Conservation (phyloP, 2,113 vertebrate species). For the Lophochroa leadbeateri region DNA sequence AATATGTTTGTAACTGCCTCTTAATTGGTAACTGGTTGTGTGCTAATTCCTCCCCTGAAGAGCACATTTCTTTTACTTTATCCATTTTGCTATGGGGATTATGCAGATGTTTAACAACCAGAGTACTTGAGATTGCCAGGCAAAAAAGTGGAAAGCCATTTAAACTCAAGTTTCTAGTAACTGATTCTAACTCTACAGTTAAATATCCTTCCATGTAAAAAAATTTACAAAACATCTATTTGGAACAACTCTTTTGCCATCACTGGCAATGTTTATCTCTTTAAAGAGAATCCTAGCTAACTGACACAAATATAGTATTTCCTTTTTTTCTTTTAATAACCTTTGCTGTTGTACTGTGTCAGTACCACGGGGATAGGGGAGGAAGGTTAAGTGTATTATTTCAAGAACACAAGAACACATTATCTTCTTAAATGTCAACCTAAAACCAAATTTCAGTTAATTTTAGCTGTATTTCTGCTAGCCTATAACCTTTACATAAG, state of each 20-base stretch:
- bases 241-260: neutral
- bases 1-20: neutral
- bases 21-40: neutral
- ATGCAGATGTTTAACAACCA: neutral
- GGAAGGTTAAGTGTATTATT: neutral
- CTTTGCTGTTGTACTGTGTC: neutral
- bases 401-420: neutral
- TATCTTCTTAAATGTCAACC: neutral
- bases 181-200: neutral
- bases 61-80: neutral
- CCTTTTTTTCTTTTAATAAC: neutral
- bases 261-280: neutral
- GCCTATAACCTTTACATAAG: neutral
- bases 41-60: neutral
- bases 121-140: neutral
- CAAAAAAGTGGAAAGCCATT: neutral
- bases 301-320: neutral
- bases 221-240: neutral
- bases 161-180: neutral
- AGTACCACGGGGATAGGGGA: neutral
- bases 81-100: neutral
- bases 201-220: neutral
- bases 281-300: neutral
- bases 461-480: neutral
- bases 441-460: neutral